Percentiles rank a stretch among this genome's conserved stretches.
These are phyloP conservation scores for Otolemur garnettii DNA, from an alignment of 2,113 vertebrate genomes.

Conservation along the genomic window DNA sequence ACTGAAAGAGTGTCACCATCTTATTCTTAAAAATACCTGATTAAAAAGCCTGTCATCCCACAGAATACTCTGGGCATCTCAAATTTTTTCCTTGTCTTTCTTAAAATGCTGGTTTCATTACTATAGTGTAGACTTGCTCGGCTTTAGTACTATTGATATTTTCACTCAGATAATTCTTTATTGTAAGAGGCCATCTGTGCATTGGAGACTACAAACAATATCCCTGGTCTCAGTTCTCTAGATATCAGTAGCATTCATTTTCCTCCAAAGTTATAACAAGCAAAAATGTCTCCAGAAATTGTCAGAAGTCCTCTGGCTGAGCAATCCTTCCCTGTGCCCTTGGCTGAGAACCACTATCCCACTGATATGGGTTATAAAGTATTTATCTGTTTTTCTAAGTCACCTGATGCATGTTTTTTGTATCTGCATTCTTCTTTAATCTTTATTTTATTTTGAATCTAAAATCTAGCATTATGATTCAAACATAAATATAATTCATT, in stretches of 20 bases:
- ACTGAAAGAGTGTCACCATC: neutral
- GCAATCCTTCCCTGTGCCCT: neutral
- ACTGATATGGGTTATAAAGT: neutral
- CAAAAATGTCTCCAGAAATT: neutral
- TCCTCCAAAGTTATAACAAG: neutral
- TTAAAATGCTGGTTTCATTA: neutral
- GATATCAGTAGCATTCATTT: neutral
- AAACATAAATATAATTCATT: neutral
- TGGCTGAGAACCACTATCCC: neutral
- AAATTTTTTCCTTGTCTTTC: neutral
- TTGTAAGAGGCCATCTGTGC: neutral
- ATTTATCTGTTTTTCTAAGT: neutral
- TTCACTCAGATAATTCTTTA: neutral
- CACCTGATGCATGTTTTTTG: neutral
- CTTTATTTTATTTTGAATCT: constrained; percentile 7
- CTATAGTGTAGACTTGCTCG: neutral
- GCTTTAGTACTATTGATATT: neutral
- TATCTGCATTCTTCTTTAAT: neutral
- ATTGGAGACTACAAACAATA: neutral
- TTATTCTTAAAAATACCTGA: neutral
- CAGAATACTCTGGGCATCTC: neutral
- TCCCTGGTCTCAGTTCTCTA: neutral
- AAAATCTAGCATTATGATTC: neutral
- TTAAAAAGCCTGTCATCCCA: neutral
- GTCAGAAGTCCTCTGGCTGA: neutral